Base-by-base conservation (phyloP, 1,140 invertebrate species). In the Cydia amplana region DNA sequence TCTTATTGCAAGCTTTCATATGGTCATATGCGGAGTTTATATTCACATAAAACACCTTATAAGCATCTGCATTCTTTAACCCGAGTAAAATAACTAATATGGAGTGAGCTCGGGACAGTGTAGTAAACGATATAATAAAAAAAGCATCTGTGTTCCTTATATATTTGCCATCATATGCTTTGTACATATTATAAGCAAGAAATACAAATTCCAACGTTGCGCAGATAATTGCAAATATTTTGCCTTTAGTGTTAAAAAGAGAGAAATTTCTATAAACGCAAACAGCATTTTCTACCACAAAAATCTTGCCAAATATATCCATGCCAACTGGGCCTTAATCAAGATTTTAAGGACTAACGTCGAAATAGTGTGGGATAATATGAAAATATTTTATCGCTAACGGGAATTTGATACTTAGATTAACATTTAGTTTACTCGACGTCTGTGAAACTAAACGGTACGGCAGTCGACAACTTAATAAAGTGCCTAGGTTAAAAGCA, bases 261-360 rank as follows among this genome's bases (percentile, higher is more conserved):
- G 51, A 60, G 18, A 60, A 60, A 60, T 60, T 60, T 60, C 51
- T 60, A 20, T 20, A 60, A 60, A 60, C 16, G 51, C 51, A 60
- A 20, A 20, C 4, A 20, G 18, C 51, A 20, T 60, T 60, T 60
- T 60, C 51, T 18, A 9, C 18, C 16, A 60, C 18, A 9, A 60
- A 60, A 7, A 60, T 60, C 18, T 60, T 60, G 18, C 1, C 5
- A 6, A 60, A 5, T 60, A 60, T 60, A n/a, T 60, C 51, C 51
- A 60, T 60, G 18, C 4, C 10, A 9, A 43, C 16, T 60, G 23
- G 14, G 9, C 49, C 4, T 51, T 43, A 32, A 32, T 32, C 28
- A 32, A 6, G 40, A 43, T 43, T 43, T 40, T 40, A 40, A 40
- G 3, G 9, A 43, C 12, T 43, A 43, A 40, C 36, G 36, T 10